Base-by-base conservation (phyloP, 2,113 vertebrate genomes). In the Sakesphorus luctuosus region DNA sequence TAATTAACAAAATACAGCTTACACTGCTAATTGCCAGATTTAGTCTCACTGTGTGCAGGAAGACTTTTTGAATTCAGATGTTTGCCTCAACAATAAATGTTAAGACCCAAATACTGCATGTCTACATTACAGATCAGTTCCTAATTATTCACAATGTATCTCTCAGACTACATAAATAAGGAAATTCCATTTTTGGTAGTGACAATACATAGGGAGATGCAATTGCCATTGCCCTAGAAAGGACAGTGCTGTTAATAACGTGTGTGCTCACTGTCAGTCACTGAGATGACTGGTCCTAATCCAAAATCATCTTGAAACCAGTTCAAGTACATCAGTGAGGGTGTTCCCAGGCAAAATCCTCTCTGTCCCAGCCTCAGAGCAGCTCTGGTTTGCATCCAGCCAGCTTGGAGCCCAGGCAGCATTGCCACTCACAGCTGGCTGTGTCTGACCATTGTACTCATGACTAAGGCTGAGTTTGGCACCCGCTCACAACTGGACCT, bases 401-500 rank as follows among this genome's bases (percentile, higher is more conserved):
- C 44, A 55, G 43, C 47, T 23, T 82, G 72, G 91, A 84, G 76
- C 58, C 25, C 7, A 4, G 67, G 2, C 38, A 68, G 62, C 20
- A 7, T 10, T 7, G 9, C 8, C 38, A 26, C 62, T 82, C 59
- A 33, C 61, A 89, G 76, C 81, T 96, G 87, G 29, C 81, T 44
- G 10, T 31, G 11, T 38, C 84, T 61, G 44, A 18, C 33, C 26
- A 7, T 50, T 68, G 67, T 6, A 29, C 0, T 46, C 1, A 7
- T 62, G 53, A 40, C 58, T 63, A 25, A 93, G 84, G 21, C 28
- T 11, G 50, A 73, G 63, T 82, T 79, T 96, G 92, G 82, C 88
- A 46, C 62, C 78, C 14, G 1, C 75, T 35, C 69, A 10, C 28
- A 69, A 38, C 88, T 93, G 73, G 92, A 61, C 68, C 65, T 56